These are phyloP conservation scores for Allenopithecus nigroviridis DNA, from an alignment of 2,797 vertebrate species.

Conservation along the genomic window DNA sequence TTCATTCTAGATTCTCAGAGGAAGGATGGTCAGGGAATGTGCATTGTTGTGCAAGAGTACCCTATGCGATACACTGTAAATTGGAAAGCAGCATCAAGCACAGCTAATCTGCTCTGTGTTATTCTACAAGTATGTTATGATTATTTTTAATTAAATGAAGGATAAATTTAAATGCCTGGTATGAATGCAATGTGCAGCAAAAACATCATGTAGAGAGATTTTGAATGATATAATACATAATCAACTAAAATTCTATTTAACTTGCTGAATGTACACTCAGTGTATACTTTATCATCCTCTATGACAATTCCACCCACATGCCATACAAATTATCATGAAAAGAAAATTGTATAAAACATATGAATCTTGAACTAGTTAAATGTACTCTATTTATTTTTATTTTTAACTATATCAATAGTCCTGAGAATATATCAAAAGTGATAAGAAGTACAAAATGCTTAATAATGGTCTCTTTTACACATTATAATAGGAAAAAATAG, in stretches of 20 bases:
- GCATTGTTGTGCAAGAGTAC: not conserved
- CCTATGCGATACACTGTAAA: not conserved
- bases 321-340: not conserved
- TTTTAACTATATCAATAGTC: not conserved
- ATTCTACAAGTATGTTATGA: not conserved
- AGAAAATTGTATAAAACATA: not conserved
- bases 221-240: not conserved
- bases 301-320: not conserved
- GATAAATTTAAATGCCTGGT: not conserved
- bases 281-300: not conserved
- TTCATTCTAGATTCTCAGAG: not conserved
- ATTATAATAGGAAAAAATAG: not conserved
- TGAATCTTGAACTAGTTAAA: not conserved
- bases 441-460: not conserved
- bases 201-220: not conserved
- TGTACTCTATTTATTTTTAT: not conserved
- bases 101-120: not conserved
- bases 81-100: not conserved
- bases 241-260: not conserved
- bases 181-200: not conserved
- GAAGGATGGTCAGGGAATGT: not conserved
- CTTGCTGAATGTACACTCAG: not conserved
- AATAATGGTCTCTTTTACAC: not conserved
- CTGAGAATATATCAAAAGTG: not conserved
- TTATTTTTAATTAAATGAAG: not conserved